These are phyloP conservation scores for Hydrolagus colliei DNA, from an alignment of 2,797 vertebrate genomes.

Conservation along the genomic window DNA sequence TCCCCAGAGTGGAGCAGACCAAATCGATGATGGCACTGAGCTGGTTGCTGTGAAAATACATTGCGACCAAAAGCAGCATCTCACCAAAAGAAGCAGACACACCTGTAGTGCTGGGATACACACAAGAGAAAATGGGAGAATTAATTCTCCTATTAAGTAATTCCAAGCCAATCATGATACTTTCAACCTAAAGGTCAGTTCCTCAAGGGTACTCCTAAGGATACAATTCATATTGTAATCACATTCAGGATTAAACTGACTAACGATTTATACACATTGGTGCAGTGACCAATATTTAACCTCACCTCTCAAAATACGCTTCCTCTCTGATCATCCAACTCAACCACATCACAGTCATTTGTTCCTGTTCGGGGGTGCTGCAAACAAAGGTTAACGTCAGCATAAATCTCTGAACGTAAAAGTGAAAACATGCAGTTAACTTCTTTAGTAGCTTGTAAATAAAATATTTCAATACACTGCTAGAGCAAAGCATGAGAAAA, in stretches of 20 bases:
- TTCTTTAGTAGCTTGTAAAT: neutral
- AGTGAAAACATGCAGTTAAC: neutral
- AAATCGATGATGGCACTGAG: conserved; percentile 96
- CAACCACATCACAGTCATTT: conserved; percentile 96
- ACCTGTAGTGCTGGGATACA: conserved; percentile 75
- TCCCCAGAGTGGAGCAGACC: conserved; percentile 95
- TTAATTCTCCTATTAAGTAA: neutral
- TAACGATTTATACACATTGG: too few species aligned
- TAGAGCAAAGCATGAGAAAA: too few species aligned
- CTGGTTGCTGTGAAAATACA: conserved; percentile 99
- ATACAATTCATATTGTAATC: too few species aligned
- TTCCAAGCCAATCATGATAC: neutral
- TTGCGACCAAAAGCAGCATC: conserved; percentile 95
- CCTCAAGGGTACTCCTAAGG: neutral
- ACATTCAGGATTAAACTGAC: too few species aligned
- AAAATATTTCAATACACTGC: neutral
- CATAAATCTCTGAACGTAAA: neutral
- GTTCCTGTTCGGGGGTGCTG: conserved; percentile 93
- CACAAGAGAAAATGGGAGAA: conserved; percentile 32
- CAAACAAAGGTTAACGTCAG: neutral
- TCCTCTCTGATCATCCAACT: conserved; percentile 99
- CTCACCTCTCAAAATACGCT: conserved; percentile 95
- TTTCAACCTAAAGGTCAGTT: neutral
- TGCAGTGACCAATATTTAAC: neutral
- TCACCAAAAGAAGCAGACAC: conserved; percentile 97